Evolutionary conservation across 2,888 invertebrate species (phyloP), one percentile per base, ranked within the genome.

Genomic region (Sminthurides aquaticus): DNA sequence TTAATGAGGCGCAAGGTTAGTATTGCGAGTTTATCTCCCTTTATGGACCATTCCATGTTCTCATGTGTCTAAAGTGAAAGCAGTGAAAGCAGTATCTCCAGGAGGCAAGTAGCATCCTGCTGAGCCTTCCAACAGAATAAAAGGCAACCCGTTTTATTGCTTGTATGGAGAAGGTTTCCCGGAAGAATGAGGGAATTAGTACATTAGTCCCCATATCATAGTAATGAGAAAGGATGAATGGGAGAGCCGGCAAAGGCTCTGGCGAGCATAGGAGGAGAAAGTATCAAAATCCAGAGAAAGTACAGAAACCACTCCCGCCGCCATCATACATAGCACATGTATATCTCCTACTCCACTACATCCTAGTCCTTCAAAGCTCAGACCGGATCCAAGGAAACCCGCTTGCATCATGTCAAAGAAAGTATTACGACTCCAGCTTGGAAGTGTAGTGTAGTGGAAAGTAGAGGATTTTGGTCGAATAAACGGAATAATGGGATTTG

Each of bases 401-500:
- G n/a, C n/a, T n/a, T 34, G 43, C 43, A 34, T 34, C 43, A 34
- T 15, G 43, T 34, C 43, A 34, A 34, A 34, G 43, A 34, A 34
- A 34, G 43, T 15, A 34, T 5, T 34, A 34, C 15, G 43, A 15
- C 43, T 34, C 15, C 15, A 34, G n/a, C n/a, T n/a, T 34, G 15
- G 43, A 34, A 34, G 43, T 34, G 43, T 34, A 34, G 22, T 63
- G 29, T 63, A 48, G 49, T 49, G 63, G 57, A 63, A 62, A 63
- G 28, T 2, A 57, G n/a, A 24, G 49, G 26, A 57, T 49, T 29
- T 55, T 54, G 61, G 61, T 61, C 57, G 62, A 48, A 57, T 63
- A 63, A 63, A 57, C 55, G 57, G 63, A 49, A 63, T 63, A 63
- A 63, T 62, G 49, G 62, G 57, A 57, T 63, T 63, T 63, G 5